phyloP scores from a whole-genome alignment of 92 coral and sea anemone genomes.

The Anthopleura xanthogrammica region DNA sequence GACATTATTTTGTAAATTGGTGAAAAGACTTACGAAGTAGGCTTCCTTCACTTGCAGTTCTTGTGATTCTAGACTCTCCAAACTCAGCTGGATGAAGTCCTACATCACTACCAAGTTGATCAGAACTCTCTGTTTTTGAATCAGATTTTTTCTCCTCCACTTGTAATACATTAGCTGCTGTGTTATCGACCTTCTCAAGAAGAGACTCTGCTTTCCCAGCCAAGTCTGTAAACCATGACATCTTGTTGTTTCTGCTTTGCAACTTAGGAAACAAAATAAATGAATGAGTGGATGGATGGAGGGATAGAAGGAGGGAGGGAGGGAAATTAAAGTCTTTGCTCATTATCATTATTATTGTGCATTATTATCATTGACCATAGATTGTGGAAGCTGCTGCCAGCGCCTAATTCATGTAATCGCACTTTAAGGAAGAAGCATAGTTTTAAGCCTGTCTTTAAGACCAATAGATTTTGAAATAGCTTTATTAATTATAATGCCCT shows the following conservation, averaged over 20 bases:
- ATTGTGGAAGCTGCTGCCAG: too few species aligned
- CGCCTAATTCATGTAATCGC: too few species aligned
- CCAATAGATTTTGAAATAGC: too few species aligned
- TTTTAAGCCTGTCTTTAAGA: too few species aligned
- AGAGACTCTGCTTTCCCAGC: conserved; percentile 97
- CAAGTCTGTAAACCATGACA: conserved; percentile 92
- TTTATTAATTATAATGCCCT: too few species aligned
- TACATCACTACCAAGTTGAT: not conserved
- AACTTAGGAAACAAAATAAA: not conserved
- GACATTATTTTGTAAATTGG: not conserved
- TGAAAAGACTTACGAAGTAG: conserved; percentile 16
- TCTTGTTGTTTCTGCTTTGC: conserved; percentile 6
- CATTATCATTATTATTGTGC: too few species aligned
- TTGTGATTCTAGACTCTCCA: conserved; percentile 25
- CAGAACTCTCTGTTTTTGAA: not conserved
- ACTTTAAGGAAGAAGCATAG: too few species aligned
- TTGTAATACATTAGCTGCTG: conserved; percentile 83
- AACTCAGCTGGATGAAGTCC: not conserved
- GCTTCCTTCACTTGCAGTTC: conserved; percentile 48
- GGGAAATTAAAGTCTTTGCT: too few species aligned
- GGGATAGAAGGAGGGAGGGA: too few species aligned
- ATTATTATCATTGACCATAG: too few species aligned
- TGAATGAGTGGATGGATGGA: too few species aligned
- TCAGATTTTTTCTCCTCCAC: conserved; percentile 46
- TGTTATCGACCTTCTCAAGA: conserved; percentile 86